Conservation (phyloP, 2,113 vertebrate genomes). For the Coptodon rendalli region DNA sequence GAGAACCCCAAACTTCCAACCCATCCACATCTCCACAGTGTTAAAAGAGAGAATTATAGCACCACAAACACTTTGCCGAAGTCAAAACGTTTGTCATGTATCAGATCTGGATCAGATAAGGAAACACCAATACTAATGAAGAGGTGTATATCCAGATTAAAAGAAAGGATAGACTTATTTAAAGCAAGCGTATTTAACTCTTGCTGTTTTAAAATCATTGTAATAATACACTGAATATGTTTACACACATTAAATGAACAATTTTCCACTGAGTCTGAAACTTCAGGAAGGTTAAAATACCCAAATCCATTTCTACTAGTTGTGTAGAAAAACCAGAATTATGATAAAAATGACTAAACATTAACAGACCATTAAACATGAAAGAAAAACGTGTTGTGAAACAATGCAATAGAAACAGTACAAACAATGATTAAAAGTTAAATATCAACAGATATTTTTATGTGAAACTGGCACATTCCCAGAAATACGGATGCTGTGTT, state of each 20-base stretch:
- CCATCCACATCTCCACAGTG: neutral
- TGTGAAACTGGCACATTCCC: neutral
- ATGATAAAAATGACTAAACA: neutral
- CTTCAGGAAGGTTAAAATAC: neutral
- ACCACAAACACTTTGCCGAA: neutral
- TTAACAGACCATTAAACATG: neutral
- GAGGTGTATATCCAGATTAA: neutral
- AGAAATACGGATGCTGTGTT: neutral
- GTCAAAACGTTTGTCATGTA: neutral
- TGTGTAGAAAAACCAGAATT: neutral
- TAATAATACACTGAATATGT: neutral
- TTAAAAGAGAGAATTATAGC: neutral
- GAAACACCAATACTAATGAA: neutral
- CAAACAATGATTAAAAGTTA: neutral
- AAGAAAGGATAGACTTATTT: neutral
- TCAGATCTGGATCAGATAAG: neutral
- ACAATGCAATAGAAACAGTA: neutral
- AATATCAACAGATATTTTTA: neutral
- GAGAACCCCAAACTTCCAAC: neutral
- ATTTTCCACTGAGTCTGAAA: neutral
- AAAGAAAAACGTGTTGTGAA: neutral
- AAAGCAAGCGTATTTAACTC: neutral
- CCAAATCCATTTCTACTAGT: neutral
- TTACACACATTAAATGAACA: neutral
- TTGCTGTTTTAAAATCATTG: neutral